Percentiles rank a stretch among this genome's conserved stretches.
phyloP scores from a whole-genome alignment of 2,888 invertebrate species.

The Lottia gigantea region DNA sequence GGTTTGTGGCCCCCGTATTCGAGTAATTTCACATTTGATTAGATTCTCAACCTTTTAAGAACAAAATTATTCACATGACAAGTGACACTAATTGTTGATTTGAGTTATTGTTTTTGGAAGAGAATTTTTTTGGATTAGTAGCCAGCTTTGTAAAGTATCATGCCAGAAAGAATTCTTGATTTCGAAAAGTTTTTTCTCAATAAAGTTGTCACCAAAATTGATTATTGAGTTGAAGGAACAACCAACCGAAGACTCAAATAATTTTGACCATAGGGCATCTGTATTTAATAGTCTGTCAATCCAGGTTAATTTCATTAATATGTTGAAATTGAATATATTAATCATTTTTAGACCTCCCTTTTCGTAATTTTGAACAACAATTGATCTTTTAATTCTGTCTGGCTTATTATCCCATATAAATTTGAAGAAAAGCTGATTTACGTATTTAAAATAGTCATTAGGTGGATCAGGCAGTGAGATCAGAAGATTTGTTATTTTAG shows the following conservation, averaged over 20 bases:
- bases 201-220: neutral
- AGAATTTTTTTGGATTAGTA: too few relatives aligned
- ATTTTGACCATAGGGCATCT: neutral
- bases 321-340: neutral
- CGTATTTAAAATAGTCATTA: neutral
- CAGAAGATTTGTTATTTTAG: neutral
- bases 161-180: neutral
- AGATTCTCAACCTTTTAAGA: too few relatives aligned
- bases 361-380: neutral
- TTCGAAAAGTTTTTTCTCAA: neutral
- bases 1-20: too few relatives aligned
- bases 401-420: neutral
- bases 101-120: too few relatives aligned
- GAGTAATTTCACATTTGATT: too few relatives aligned
- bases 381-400: neutral
- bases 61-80: too few relatives aligned
- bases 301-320: conserved; percentile 5
- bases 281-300: neutral
- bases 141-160: neutral
- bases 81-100: neutral
- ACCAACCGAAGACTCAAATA: neutral
- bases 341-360: neutral
- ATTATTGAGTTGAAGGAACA: neutral
- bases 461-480: neutral
- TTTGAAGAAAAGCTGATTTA: neutral